Conservation (phyloP, 1,140 invertebrate genomes). For the Cydia splendana region DNA sequence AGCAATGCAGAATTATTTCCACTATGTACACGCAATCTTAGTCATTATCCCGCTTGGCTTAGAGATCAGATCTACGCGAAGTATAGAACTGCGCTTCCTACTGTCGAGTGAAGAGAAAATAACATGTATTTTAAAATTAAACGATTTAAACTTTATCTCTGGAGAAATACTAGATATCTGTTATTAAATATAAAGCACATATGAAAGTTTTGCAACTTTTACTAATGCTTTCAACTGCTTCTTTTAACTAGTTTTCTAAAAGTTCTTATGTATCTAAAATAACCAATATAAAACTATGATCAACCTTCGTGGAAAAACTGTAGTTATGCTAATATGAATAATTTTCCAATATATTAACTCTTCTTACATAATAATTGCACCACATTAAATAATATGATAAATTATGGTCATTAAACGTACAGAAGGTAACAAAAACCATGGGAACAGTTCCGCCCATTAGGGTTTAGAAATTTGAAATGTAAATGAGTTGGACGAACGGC, state of each 20-base stretch:
- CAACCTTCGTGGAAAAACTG: neutral
- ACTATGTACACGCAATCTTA: slow-evolving; percentile 41
- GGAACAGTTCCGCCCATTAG: slow-evolving; percentile 26
- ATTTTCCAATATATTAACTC: neutral
- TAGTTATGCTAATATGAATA: slow-evolving; percentile 20
- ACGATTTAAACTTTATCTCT: neutral
- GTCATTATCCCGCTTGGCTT: slow-evolving; percentile 38
- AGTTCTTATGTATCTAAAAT: no score
- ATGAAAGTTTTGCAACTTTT: neutral
- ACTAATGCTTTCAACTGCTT: no score
- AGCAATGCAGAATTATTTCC: slow-evolving; percentile 54
- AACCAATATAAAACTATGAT: no score
- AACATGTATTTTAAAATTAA: neutral
- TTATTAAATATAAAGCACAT: neutral
- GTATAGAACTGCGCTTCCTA: slow-evolving; percentile 18
- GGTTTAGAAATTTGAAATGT: slow-evolving; percentile 30
- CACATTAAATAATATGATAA: slow-evolving; percentile 22
- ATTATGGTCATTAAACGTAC: slow-evolving; percentile 5
- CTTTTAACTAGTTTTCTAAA: no score
- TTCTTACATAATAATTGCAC: slow-evolving; percentile 18
- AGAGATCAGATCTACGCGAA: slow-evolving; percentile 40
- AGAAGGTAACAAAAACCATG: slow-evolving; percentile 26
- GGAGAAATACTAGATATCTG: neutral
- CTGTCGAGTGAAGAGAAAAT: slow-evolving; percentile 10
- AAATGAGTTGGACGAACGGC: slow-evolving; percentile 32